phyloP scores from a whole-genome alignment of 2,113 vertebrate species.

The Tauraco erythrolophus region DNA sequence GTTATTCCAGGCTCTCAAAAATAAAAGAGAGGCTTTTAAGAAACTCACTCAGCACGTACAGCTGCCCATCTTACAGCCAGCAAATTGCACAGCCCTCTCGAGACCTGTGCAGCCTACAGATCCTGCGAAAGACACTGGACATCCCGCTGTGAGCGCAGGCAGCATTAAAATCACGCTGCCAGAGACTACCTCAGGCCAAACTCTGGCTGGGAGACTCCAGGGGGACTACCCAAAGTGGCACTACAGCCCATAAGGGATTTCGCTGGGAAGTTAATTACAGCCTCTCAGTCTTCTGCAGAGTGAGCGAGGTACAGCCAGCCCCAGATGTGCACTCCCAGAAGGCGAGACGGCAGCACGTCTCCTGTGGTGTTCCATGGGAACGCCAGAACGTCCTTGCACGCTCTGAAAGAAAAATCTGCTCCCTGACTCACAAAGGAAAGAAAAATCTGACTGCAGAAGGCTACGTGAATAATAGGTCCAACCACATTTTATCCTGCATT shows the following conservation, averaged over 20 bases:
- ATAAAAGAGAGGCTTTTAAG: background rate
- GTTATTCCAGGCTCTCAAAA: background rate
- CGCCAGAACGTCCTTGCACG: background rate
- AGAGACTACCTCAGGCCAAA: background rate
- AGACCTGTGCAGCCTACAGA: background rate
- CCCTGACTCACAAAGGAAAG: background rate
- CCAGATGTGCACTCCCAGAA: background rate
- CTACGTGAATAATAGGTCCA: background rate
- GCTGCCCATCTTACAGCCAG: background rate
- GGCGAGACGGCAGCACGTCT: rapidly evolving
- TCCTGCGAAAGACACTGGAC: background rate
- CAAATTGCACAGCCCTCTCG: background rate
- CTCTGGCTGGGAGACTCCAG: background rate
- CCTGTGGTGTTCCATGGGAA: background rate
- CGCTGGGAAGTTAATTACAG: background rate
- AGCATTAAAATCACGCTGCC: background rate
- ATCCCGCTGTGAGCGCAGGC: background rate
- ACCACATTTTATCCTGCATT: background rate
- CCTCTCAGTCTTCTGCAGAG: background rate
- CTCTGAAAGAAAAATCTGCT: background rate
- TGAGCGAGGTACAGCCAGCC: background rate
- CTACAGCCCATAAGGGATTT: background rate
- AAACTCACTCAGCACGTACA: rapidly evolving
- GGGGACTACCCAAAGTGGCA: background rate
- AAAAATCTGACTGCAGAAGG: background rate